Evolutionary conservation across 1,140 invertebrate species (phyloP).

Genomic region (Geopemphigus sp.): DNA sequence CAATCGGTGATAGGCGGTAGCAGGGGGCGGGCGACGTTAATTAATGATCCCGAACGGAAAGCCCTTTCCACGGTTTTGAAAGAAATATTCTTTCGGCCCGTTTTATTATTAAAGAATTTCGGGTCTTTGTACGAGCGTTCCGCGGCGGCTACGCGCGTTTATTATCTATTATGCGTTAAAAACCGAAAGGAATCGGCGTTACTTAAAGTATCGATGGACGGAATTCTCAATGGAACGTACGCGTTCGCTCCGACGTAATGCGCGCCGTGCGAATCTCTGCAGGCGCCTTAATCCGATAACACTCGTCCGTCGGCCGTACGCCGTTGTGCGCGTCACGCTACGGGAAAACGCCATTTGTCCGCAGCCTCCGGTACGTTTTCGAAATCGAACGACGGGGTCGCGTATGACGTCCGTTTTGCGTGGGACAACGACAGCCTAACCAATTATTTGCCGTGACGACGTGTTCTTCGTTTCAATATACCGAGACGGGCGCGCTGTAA

Average conservation of each 20-base stretch:
- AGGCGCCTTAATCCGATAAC: constrained; percentile 11
- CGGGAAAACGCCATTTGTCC: not conserved
- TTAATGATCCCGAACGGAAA: no score
- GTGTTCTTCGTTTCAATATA: not conserved
- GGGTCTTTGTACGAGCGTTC: not conserved
- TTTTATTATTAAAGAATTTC: not conserved
- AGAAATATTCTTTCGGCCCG: no score
- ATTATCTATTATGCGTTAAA: not conserved
- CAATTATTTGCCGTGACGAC: not conserved
- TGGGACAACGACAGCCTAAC: not conserved
- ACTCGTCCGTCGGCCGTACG: no score
- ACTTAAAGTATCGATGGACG: not conserved
- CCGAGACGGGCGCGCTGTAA: no score
- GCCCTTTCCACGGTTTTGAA: no score
- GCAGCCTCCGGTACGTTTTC: no score
- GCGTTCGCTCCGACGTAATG: not conserved
- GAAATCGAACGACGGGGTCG: no score
- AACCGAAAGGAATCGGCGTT: not conserved
- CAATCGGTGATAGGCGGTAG: no score
- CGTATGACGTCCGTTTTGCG: no score
- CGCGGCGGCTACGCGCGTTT: not conserved
- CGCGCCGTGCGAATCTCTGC: not conserved
- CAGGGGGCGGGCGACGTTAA: no score
- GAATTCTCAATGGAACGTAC: not conserved
- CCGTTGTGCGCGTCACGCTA: not conserved